These are phyloP conservation scores for Sparidentex hasta DNA, from an alignment of 2,797 vertebrate species.

Conservation along the genomic window DNA sequence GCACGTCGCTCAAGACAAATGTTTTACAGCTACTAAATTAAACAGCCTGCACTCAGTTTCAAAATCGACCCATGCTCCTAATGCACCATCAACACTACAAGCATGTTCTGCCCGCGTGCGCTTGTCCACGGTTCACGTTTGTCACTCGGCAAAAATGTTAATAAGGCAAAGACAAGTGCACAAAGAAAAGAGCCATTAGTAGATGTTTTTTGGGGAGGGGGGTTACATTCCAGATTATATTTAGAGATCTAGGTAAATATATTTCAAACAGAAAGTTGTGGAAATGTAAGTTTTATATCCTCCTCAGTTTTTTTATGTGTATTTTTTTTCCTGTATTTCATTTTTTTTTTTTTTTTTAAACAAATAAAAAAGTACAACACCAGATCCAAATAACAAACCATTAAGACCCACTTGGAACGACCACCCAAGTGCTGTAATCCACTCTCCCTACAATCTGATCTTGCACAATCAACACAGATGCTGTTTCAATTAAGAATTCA, in stretches of 20 bases:
- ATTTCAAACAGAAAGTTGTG: too few relatives aligned
- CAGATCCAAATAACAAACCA: conserved; percentile 6
- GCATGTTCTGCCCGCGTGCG: background rate
- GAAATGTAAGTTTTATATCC: too few relatives aligned
- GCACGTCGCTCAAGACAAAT: conserved; percentile 4
- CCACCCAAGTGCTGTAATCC: conserved; percentile 35
- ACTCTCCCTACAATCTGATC: conserved; percentile 61
- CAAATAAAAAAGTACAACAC: background rate
- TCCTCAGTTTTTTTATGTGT: too few relatives aligned
- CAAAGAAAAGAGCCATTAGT: too few relatives aligned
- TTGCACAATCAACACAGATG: conserved; percentile 43
- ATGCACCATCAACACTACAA: background rate
- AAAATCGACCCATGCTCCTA: background rate
- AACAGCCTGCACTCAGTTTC: background rate
- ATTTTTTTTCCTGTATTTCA: too few relatives aligned
- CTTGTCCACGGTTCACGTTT: background rate
- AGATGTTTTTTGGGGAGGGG: too few relatives aligned
- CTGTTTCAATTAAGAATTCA: conserved; percentile 69
- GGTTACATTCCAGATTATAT: too few relatives aligned
- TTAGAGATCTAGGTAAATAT: too few relatives aligned
- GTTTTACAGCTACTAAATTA: background rate
- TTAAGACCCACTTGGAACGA: conserved; percentile 10
- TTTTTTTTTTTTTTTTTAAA: too few relatives aligned
- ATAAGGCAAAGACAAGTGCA: background rate
- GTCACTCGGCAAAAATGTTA: background rate